Evolutionary conservation across 2,113 vertebrate species (phyloP).

Genomic region (Urocitellus parryii): DNA sequence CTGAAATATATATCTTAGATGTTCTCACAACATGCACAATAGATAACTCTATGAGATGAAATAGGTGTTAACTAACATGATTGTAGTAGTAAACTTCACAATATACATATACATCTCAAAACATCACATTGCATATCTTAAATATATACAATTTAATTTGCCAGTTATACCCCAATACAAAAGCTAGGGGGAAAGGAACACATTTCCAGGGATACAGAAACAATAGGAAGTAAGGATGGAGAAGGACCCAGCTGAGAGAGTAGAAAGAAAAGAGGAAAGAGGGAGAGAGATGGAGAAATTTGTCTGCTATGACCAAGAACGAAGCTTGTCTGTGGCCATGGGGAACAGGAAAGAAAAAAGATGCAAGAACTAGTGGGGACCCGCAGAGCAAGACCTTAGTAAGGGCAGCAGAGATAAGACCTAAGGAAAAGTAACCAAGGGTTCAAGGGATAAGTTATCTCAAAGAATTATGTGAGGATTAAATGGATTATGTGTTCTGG

Average conservation of each 20-base stretch:
- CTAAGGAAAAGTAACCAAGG: not conserved
- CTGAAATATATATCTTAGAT: too few species aligned
- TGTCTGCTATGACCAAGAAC: not conserved
- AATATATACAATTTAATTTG: not conserved
- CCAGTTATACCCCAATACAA: not conserved
- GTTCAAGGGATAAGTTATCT: not conserved
- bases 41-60: not conserved
- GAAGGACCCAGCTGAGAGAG: not conserved
- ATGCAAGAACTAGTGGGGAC: not conserved
- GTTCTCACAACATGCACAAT: not conserved
- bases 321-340: not conserved
- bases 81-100: not conserved
- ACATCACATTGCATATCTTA: not conserved
- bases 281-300: not conserved
- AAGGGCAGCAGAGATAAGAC: not conserved
- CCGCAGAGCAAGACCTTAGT: not conserved
- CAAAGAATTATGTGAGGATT: not conserved
- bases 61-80: not conserved
- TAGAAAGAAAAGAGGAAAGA: not conserved
- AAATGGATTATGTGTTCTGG: not conserved
- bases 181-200: not conserved
- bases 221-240: not conserved
- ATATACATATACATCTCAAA: not conserved
- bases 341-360: not conserved
- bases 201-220: not conserved